A percentile compares a stretch with the other conserved stretches of the same genome.
Evolutionary conservation across 37 sponge, comb jelly and placozoan species (phyloP).

Genomic region (Bolinopsis microptera): DNA sequence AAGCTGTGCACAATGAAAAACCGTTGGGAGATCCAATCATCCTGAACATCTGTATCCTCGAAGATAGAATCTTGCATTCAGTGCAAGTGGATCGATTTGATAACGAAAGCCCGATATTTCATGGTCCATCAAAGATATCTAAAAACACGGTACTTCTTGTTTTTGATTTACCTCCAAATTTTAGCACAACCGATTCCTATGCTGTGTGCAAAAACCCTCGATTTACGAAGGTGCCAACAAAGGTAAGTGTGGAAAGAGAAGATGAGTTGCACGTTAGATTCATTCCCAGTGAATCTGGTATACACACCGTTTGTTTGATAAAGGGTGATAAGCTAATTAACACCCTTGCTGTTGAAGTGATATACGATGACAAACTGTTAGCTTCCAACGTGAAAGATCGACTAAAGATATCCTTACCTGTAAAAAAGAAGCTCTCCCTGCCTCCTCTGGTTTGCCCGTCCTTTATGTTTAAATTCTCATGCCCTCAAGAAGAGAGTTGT

Average conservation of each 20-base stretch:
- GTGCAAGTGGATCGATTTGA: background rate
- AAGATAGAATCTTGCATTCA: background rate
- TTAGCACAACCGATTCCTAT: background rate
- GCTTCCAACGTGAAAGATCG: background rate
- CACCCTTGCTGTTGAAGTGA: background rate
- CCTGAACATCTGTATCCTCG: background rate
- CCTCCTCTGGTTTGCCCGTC: background rate
- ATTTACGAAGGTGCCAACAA: background rate
- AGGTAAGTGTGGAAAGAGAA: background rate
- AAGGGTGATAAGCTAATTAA: background rate
- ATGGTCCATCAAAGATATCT: background rate
- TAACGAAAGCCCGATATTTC: background rate
- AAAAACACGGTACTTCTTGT: background rate
- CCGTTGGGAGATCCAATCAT: background rate
- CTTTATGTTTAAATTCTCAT: background rate
- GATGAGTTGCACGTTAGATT: background rate
- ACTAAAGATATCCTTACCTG: background rate
- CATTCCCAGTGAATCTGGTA: background rate
- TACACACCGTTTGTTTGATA: background rate
- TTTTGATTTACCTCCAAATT: background rate
- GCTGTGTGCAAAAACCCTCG: background rate
- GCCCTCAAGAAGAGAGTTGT: background rate
- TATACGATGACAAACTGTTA: background rate
- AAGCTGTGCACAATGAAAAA: background rate
- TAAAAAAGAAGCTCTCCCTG: background rate